A percentile compares a stretch with the other conserved stretches of the same genome.
Evolutionary conservation across 2,888 invertebrate genomes (phyloP).

Genomic region (Lasioglossum villosulum): DNA sequence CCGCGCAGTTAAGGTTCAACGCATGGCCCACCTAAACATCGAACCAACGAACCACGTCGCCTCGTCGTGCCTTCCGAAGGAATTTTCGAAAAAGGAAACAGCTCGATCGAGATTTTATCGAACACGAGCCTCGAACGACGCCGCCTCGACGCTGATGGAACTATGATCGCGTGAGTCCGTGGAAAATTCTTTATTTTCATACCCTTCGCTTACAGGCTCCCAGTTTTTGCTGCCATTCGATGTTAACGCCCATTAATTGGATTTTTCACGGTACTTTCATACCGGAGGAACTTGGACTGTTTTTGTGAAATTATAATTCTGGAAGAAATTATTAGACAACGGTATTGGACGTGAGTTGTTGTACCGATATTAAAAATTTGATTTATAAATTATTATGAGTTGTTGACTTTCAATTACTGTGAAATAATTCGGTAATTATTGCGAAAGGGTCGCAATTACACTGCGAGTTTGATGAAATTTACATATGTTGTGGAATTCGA

Average conservation of each 20-base stretch:
- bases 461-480: no score
- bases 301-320: neutral
- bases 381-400: neutral
- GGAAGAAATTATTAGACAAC: neutral
- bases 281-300: neutral
- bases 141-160: slow-evolving; percentile 1
- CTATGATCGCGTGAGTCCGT: neutral
- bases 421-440: no score
- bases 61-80: slow-evolving; percentile 31
- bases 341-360: neutral
- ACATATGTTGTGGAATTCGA: no score
- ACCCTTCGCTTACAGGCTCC: neutral
- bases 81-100: slow-evolving; percentile 28
- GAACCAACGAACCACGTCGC: slow-evolving; percentile 42
- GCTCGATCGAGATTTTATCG: slow-evolving; percentile 33
- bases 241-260: neutral
- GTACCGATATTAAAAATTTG: neutral
- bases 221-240: neutral
- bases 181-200: neutral
- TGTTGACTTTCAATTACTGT: neutral
- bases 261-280: neutral
- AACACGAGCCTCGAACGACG: slow-evolving; percentile 18
- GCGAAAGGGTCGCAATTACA: no score
- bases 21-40: slow-evolving; percentile 56
- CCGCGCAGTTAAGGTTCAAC: slow-evolving; percentile 62